These are phyloP conservation scores for Podotricha telesiphe DNA, from an alignment of 2,888 invertebrate species.

Conservation along the genomic window DNA sequence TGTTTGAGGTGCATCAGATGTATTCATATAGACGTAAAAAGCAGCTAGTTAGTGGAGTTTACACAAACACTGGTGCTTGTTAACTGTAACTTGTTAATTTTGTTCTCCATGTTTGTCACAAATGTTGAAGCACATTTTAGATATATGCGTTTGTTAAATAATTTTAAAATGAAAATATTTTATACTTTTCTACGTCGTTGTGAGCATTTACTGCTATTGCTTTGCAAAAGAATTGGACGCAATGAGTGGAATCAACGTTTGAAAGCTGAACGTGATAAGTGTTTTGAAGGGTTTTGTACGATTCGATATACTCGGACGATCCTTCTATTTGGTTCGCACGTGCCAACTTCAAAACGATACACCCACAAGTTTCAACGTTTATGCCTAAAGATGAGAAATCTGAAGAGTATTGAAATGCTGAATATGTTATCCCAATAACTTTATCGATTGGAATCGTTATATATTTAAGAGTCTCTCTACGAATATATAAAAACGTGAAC, in stretches of 20 bases:
- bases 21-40: constrained; percentile 57
- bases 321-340: constrained; percentile 47
- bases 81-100: constrained; percentile 80
- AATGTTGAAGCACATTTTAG: constrained; percentile 49
- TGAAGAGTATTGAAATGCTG: constrained; percentile 29
- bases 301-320: constrained; percentile 42
- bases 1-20: constrained; percentile 43
- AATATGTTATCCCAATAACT: neutral
- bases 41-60: constrained; percentile 74
- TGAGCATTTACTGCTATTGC: constrained; percentile 14
- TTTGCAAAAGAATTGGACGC: constrained; percentile 40
- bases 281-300: constrained; percentile 48
- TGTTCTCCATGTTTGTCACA: constrained; percentile 70
- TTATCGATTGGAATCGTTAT: neutral
- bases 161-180: constrained; percentile 25
- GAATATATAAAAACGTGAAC: too few relatives aligned
- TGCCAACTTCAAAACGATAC: constrained; percentile 41
- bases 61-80: constrained; percentile 73
- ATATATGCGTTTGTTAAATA: constrained; percentile 29
- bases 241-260: constrained; percentile 43
- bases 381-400: constrained; percentile 37
- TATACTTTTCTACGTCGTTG: neutral
- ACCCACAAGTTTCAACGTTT: constrained; percentile 36
- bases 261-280: constrained; percentile 47
- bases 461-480: too few relatives aligned